These are phyloP conservation scores for Luperina testacea DNA, from an alignment of 2,888 invertebrate genomes.

Conservation along the genomic window DNA sequence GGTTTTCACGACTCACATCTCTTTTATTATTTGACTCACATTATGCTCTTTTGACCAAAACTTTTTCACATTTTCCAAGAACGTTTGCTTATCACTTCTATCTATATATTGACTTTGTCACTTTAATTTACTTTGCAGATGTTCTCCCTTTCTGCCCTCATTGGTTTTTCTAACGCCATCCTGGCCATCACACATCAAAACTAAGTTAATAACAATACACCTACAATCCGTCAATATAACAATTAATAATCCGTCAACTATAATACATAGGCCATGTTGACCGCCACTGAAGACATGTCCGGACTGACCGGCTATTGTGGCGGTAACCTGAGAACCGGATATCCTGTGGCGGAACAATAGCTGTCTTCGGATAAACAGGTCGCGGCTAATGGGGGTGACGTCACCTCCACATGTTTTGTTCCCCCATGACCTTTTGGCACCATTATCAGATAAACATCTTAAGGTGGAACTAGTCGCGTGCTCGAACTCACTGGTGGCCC, in stretches of 20 bases:
- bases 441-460: slow-evolving; percentile 42
- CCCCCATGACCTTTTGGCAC: slow-evolving; percentile 23
- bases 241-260: slow-evolving; percentile 1
- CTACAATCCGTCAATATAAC: neutral
- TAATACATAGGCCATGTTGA: slow-evolving; percentile 28
- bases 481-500: too few species aligned
- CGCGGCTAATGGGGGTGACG: slow-evolving; percentile 61
- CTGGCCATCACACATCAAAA: neutral
- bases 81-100: neutral
- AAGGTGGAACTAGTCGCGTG: neutral
- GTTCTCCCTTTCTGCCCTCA: neutral
- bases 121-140: neutral
- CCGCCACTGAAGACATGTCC: slow-evolving; percentile 47
- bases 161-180: neutral
- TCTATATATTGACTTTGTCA: neutral
- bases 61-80: neutral
- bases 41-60: too few species aligned
- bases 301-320: slow-evolving; percentile 57
- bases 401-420: slow-evolving; percentile 32
- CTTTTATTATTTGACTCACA: neutral
- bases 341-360: slow-evolving; percentile 63
- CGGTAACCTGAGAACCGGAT: slow-evolving; percentile 61
- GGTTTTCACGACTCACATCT: too few species aligned
- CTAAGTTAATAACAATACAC: neutral
- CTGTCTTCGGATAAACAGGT: slow-evolving; percentile 58